phyloP scores from a whole-genome alignment of 1,140 invertebrate genomes.

The Zaprionus nigranus region DNA sequence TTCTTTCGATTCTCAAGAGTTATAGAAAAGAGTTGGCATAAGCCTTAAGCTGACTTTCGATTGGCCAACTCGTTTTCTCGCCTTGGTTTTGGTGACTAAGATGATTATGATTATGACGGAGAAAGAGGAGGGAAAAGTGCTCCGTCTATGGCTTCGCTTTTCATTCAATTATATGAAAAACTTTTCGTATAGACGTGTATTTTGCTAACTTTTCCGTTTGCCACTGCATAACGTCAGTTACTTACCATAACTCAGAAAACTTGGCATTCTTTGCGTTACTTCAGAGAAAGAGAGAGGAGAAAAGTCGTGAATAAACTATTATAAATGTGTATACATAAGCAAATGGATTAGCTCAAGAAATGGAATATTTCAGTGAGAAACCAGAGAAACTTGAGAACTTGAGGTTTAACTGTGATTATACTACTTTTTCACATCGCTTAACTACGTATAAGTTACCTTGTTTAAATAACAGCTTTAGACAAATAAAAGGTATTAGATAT shows the following conservation, averaged over 20 bases:
- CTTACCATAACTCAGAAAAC: conserved; percentile 5
- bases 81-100: background rate
- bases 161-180: conserved; percentile 25
- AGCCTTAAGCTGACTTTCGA: conserved; percentile 58
- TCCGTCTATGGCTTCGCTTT: conserved; percentile 16
- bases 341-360: background rate
- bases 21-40: conserved; percentile 20
- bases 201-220: conserved; percentile 8
- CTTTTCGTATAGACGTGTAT: conserved; percentile 21
- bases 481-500: no score
- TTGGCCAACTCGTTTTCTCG: conserved; percentile 39
- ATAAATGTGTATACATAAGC: background rate
- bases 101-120: conserved; percentile 19
- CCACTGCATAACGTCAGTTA: conserved; percentile 1
- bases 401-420: background rate
- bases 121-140: conserved; percentile 1
- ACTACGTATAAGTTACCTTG: no score
- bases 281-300: background rate
- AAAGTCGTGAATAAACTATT: background rate
- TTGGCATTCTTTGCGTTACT: background rate
- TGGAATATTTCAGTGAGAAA: background rate
- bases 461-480: no score
- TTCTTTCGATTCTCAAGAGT: background rate
- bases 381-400: background rate
- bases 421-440: no score